Conservation (phyloP, 1,140 invertebrate species). For the Globodera rostochiensis region DNA sequence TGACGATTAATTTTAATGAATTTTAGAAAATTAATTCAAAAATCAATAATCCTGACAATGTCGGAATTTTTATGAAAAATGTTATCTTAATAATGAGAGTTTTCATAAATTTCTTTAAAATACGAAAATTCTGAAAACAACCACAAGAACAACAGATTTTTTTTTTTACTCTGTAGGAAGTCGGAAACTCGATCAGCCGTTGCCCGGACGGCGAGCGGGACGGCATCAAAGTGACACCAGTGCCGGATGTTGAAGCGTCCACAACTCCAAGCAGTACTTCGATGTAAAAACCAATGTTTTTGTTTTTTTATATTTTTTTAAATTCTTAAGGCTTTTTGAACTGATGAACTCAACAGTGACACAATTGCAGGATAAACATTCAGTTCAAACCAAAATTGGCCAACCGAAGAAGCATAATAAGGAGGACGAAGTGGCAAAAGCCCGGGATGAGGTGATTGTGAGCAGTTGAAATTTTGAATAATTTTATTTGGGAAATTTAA, state of each 20-base stretch:
- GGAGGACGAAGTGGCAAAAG: slow-evolving; percentile 6
- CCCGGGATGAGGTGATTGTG: not conserved
- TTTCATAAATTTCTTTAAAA: too few relatives aligned
- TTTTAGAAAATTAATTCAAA: too few relatives aligned
- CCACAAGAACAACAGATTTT: too few relatives aligned
- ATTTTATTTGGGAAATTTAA: not conserved
- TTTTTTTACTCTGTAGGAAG: slow-evolving; percentile 28
- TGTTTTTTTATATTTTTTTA: not conserved
- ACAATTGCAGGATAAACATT: not conserved
- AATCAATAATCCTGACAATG: too few relatives aligned
- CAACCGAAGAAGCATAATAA: not conserved
- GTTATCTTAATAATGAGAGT: too few relatives aligned
- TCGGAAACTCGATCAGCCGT: slow-evolving; percentile 28
- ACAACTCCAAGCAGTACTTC: slow-evolving; percentile 20
- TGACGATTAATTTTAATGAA: too few relatives aligned
- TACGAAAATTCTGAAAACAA: too few relatives aligned
- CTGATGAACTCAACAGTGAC: not conserved
- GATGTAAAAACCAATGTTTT: not conserved
- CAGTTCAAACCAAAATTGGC: not conserved
- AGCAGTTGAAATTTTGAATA: not conserved
- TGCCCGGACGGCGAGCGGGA: slow-evolving; percentile 6
- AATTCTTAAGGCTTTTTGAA: not conserved
- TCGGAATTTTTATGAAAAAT: too few relatives aligned
- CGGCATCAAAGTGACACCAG: slow-evolving; percentile 28
- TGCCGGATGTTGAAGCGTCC: slow-evolving; percentile 40